Percentiles rank a stretch among this genome's conserved stretches.
Conservation (phyloP, 2,888 invertebrate species). For the Pedicia rivosa region DNA sequence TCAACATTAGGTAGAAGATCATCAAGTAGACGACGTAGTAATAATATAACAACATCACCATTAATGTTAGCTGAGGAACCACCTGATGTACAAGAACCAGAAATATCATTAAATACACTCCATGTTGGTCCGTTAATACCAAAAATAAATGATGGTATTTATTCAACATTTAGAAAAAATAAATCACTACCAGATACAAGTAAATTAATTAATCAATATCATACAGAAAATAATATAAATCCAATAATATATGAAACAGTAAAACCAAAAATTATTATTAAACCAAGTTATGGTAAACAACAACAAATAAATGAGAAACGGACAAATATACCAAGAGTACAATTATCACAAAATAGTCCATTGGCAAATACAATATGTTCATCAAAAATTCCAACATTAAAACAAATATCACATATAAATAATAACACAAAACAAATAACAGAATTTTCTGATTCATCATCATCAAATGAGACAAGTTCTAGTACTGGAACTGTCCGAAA, state of each 20-base stretch:
- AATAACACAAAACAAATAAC: no score
- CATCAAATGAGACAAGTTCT: conserved; percentile 15
- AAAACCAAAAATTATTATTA: conserved; percentile 11
- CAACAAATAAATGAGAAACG: neutral
- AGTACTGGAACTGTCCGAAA: conserved; percentile 30
- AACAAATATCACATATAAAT: neutral
- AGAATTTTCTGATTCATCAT: conserved; percentile 18
- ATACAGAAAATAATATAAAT: neutral
- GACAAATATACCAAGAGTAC: conserved; percentile 10
- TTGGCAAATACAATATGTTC: conserved; percentile 8
- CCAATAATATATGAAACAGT: conserved; percentile 5
- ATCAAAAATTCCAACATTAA: neutral
- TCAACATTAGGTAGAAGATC: conserved; percentile 42
- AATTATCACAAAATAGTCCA: conserved; percentile 7
- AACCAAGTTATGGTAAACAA: conserved; percentile 5
- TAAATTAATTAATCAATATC: conserved; percentile 4
- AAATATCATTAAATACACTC: conserved; percentile 35
- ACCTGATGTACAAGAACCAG: conserved; percentile 31
- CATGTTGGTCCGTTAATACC: conserved; percentile 39
- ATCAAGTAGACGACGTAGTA: conserved; percentile 27
- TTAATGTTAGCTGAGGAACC: conserved; percentile 34
- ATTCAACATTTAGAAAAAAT: conserved; percentile 11
- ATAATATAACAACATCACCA: conserved; percentile 29
- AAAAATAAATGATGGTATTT: conserved; percentile 18
- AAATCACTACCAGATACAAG: neutral